Conservation (phyloP, 2,113 vertebrate species). For the Catagonus wagneri region DNA sequence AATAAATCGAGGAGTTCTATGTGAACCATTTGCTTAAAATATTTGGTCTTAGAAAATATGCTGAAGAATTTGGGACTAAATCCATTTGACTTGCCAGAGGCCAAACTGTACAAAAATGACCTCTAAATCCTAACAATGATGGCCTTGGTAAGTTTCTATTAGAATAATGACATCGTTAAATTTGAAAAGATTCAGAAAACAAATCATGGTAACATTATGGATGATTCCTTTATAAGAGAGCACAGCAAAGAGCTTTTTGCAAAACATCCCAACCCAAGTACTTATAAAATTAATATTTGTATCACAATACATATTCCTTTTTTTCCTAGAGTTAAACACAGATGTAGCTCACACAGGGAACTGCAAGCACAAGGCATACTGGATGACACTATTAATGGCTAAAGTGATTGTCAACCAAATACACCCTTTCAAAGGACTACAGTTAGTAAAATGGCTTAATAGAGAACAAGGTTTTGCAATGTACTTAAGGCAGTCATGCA, state of each 20-base stretch:
- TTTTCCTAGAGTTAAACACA: conserved; percentile 96
- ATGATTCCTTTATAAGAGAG: conserved; percentile 95
- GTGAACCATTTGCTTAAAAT: conserved; percentile 97
- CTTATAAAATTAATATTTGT: conserved; percentile 97
- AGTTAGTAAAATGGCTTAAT: conserved; percentile 95
- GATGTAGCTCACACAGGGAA: conserved; percentile 95
- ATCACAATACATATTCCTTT: conserved; percentile 97
- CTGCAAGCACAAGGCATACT: conserved; percentile 95
- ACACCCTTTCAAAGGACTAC: conserved; percentile 95
- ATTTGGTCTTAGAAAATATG: conserved; percentile 97
- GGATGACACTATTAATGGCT: conserved; percentile 95
- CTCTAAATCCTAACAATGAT: conserved; percentile 97
- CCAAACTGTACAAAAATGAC: conserved; percentile 97
- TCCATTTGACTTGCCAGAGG: conserved; percentile 96
- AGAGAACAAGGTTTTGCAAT: conserved; percentile 83
- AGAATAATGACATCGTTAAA: conserved; percentile 98
- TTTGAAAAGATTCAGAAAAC: conserved; percentile 98
- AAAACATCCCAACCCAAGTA: conserved; percentile 97
- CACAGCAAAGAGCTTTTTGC: conserved; percentile 93
- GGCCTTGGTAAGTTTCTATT: conserved; percentile 97
- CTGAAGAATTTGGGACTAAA: conserved; percentile 98
- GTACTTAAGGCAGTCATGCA: conserved; percentile 85
- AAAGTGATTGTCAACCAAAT: conserved; percentile 94
- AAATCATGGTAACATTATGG: conserved; percentile 99
- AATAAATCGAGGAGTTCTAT: conserved; percentile 94